phyloP scores from a whole-genome alignment of 2,888 invertebrate genomes.

The Polyommatus icarus region DNA sequence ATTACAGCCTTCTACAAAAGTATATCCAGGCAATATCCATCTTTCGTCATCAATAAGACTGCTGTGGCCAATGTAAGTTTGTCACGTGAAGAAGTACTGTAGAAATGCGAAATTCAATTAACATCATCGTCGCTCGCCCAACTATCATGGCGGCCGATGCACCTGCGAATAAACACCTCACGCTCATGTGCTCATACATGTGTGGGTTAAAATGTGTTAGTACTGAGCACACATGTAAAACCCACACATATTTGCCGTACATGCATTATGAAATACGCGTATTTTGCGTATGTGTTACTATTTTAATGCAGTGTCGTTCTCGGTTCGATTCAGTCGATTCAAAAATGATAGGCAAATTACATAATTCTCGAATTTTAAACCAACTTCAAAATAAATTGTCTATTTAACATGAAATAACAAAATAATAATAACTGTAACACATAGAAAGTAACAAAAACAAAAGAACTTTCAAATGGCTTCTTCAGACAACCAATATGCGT shows the following conservation, averaged over 20 bases:
- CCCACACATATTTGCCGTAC: neutral
- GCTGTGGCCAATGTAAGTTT: neutral
- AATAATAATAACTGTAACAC: too few relatives aligned
- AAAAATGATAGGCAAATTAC: neutral
- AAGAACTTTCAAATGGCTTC: too few relatives aligned
- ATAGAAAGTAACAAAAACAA: too few relatives aligned
- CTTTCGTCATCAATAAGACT: neutral
- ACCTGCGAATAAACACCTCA: slow-evolving; percentile 73
- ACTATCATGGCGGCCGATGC: slow-evolving; percentile 49
- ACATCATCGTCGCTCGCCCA: neutral
- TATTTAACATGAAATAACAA: too few relatives aligned
- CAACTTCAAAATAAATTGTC: too few relatives aligned
- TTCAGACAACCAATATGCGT: neutral
- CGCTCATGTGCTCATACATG: slow-evolving; percentile 47
- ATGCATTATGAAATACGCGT: neutral
- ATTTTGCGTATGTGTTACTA: neutral
- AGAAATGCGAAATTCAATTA: neutral
- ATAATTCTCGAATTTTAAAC: neutral
- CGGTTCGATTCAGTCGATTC: neutral
- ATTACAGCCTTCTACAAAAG: too few relatives aligned
- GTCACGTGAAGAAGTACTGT: neutral
- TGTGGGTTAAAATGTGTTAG: neutral
- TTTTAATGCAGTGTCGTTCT: neutral
- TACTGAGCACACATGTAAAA: neutral
- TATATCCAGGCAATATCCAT: neutral